Evolutionary conservation across 2,797 vertebrate genomes (phyloP), one percentile per base, ranked within the genome.

Genomic region (Pampus argenteus): DNA sequence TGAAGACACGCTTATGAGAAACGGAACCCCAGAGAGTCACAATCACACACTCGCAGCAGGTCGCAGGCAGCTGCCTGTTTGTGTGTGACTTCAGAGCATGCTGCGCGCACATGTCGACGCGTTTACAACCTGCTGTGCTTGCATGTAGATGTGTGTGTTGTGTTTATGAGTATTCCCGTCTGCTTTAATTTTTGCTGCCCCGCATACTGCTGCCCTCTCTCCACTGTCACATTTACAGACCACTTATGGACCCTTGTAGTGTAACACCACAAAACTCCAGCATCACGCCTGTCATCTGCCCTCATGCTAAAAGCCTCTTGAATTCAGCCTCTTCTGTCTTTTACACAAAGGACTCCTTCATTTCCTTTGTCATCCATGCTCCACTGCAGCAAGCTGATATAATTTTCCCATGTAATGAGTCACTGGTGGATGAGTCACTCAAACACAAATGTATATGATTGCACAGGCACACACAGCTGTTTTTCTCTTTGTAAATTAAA

Each of bases 31-130:
- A 26, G 74, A 76, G 86, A 72, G 65, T 45, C 74, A 79, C 73
- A 83, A 80, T 86, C 82, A 80, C 85, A 81, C 49, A n/a, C 64
- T 65, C 40, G 15, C 84, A 66, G 84, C 69, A 36, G 71, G 84
- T 44, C 45, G 20, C 71, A 70, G 14, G 69, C 89, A 87, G 87
- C 83, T 87, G 86, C 82, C 70, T 71, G 63, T 66, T 63, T 74
- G 69, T 83, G 49, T 67, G 66, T 8, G 74, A 76, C 71, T 78
- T 66, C 55, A 59, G 81, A 72, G 64, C 84, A 71, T 50, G 74
- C 86, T 84, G 79, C 14, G 84, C 14, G 18, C 64, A 68, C 84
- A 82, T 77, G 83, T 65, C 9, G 44, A 40, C 7, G 22, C 31
- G 47, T 86, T 83, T 75, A 67, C 71, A 79, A 72, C 74, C 79